Evolutionary conservation across 2,888 invertebrate species (phyloP).

Genomic region (Lasioglossum oenotherae): DNA sequence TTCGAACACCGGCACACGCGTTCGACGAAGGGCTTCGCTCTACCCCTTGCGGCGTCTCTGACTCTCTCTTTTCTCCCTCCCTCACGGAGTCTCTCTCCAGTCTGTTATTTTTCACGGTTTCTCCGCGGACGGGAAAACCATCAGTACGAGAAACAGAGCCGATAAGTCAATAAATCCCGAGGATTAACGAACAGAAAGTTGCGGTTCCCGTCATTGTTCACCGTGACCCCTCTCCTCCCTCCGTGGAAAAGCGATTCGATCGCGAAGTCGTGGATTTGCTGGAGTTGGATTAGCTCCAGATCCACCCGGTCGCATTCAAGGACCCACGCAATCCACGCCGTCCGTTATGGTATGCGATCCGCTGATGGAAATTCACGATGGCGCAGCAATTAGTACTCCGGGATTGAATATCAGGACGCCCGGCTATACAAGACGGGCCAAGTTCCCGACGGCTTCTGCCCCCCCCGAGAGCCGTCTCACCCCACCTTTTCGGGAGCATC

Average conservation of each 20-base stretch:
- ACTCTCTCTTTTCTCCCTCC: neutral
- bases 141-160: slow-evolving; percentile 13
- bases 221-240: neutral
- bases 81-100: neutral
- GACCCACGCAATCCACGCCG: slow-evolving; percentile 16
- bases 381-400: slow-evolving; percentile 40
- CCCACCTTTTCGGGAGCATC: slow-evolving; percentile 20
- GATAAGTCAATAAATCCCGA: slow-evolving; percentile 11
- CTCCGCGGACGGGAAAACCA: neutral
- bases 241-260: slow-evolving; percentile 8
- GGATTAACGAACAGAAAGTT: slow-evolving; percentile 17
- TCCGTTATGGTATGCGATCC: slow-evolving; percentile 9
- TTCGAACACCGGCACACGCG: slow-evolving; percentile 47
- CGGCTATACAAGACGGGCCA: slow-evolving; percentile 39
- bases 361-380: slow-evolving; percentile 32
- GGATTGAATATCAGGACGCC: slow-evolving; percentile 44
- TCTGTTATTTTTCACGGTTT: neutral
- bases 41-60: neutral
- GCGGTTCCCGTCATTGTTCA: neutral
- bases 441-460: slow-evolving; percentile 29
- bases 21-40: slow-evolving; percentile 39
- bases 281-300: slow-evolving; percentile 25
- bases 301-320: slow-evolving; percentile 8
- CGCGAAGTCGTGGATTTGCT: slow-evolving; percentile 3
- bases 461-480: neutral